Evolutionary conservation across 1,140 invertebrate genomes (phyloP).

Genomic region (Paralvinella palmiformis): DNA sequence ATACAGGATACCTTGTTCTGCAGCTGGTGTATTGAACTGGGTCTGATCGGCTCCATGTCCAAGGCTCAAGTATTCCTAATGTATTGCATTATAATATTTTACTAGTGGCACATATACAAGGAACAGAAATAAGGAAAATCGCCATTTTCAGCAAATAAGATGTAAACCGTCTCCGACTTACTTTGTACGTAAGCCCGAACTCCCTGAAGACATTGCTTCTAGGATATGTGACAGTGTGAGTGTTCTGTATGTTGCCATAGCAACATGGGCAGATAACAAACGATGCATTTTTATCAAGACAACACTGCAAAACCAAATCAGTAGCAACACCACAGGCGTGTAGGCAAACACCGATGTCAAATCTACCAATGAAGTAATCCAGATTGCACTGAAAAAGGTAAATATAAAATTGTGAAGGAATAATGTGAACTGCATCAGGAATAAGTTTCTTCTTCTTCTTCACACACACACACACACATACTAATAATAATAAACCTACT

Average conservation of each 20-base stretch:
- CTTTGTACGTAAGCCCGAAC: slow-evolving; percentile 33
- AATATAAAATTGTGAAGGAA: no score
- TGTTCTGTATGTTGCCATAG: slow-evolving; percentile 75
- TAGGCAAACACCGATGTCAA: slow-evolving; percentile 77
- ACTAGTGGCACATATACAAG: background rate
- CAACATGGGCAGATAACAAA: slow-evolving; percentile 93
- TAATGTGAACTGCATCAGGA: no score
- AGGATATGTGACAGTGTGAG: slow-evolving; percentile 66
- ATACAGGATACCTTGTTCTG: slow-evolving; percentile 7
- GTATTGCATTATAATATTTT: background rate
- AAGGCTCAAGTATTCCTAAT: background rate
- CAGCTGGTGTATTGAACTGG: background rate
- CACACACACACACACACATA: no score
- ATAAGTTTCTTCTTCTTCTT: no score
- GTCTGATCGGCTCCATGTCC: slow-evolving; percentile 15
- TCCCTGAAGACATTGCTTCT: slow-evolving; percentile 55
- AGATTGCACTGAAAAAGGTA: slow-evolving; percentile 50
- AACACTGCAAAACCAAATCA: slow-evolving; percentile 83
- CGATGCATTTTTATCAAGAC: slow-evolving; percentile 65
- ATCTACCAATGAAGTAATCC: slow-evolving; percentile 53
- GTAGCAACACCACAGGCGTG: slow-evolving; percentile 93
- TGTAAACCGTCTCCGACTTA: slow-evolving; percentile 14
- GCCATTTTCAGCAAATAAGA: background rate
- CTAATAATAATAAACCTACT: slow-evolving; percentile 68
- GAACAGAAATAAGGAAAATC: background rate